Conservation (phyloP, 2,113 vertebrate genomes). For the Tragelaphus imberbis region DNA sequence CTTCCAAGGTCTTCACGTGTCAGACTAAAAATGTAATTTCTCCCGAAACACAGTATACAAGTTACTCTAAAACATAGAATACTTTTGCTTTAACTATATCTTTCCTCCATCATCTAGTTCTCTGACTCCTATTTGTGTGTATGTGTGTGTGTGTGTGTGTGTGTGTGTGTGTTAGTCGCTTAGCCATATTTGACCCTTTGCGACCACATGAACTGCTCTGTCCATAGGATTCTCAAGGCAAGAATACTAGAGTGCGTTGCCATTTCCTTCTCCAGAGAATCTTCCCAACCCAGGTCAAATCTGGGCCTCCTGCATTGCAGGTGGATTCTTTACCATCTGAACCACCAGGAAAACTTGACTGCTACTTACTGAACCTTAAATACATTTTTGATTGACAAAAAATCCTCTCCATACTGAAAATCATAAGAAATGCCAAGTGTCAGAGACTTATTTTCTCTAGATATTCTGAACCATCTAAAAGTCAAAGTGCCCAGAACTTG, state of each 20-base stretch:
- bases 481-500: not conserved
- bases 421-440: not conserved
- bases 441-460: not conserved
- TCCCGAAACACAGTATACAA: not conserved
- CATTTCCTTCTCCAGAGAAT: not conserved
- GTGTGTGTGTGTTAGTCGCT: not conserved
- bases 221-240: not conserved
- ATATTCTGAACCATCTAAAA: not conserved
- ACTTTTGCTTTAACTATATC: not conserved
- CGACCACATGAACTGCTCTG: accelerated
- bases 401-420: not conserved
- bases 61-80: not conserved
- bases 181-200: not conserved
- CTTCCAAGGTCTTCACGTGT: not conserved
- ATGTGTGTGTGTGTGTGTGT: not conserved
- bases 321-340: not conserved
- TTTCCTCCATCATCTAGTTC: not conserved
- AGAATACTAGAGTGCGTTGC: not conserved
- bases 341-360: not conserved
- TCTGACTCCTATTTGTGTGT: not conserved
- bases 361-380: not conserved
- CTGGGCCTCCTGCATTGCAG: not conserved
- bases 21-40: not conserved
- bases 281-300: not conserved
- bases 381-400: not conserved